phyloP scores from a whole-genome alignment of 1,140 invertebrate species.

The Helicoverpa zea region DNA sequence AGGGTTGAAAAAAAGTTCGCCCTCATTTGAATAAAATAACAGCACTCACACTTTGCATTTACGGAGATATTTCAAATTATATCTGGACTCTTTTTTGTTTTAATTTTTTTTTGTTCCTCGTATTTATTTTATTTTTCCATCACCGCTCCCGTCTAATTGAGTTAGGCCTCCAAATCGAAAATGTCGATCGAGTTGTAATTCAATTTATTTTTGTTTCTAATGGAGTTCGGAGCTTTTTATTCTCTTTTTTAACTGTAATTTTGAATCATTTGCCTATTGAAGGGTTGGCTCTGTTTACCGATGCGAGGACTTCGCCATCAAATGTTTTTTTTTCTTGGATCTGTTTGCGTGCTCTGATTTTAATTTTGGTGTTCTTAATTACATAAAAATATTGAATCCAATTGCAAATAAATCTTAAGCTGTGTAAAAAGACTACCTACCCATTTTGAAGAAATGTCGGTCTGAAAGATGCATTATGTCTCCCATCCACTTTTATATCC shows the following conservation, averaged over 20 bases:
- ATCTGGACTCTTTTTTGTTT: conserved; percentile 86
- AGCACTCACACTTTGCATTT: conserved; percentile 86
- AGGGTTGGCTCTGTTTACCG: conserved; percentile 62
- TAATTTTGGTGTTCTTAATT: not conserved
- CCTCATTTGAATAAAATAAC: conserved; percentile 87
- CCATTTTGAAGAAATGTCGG: too few species aligned
- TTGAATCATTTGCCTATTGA: conserved; percentile 72
- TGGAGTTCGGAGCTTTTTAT: conserved; percentile 81
- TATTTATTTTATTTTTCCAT: conserved; percentile 87
- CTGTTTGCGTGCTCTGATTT: conserved; percentile 13
- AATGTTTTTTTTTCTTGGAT: conserved; percentile 35
- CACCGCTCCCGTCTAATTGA: conserved; percentile 84
- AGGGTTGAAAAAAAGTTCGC: conserved; percentile 84
- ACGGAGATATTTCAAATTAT: conserved; percentile 87
- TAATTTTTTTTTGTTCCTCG: conserved; percentile 82
- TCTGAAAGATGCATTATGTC: too few species aligned
- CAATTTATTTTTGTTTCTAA: conserved; percentile 87
- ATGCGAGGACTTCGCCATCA: conserved; percentile 44
- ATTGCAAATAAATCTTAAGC: too few species aligned
- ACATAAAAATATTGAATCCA: not conserved
- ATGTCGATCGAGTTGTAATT: conserved; percentile 86
- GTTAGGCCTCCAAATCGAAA: conserved; percentile 86
- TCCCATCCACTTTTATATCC: too few species aligned
- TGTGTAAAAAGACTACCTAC: too few species aligned
- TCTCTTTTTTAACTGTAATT: conserved; percentile 80